These are phyloP conservation scores for Cataglyphis hispanica DNA, from an alignment of 1,140 invertebrate species.

Conservation along the genomic window DNA sequence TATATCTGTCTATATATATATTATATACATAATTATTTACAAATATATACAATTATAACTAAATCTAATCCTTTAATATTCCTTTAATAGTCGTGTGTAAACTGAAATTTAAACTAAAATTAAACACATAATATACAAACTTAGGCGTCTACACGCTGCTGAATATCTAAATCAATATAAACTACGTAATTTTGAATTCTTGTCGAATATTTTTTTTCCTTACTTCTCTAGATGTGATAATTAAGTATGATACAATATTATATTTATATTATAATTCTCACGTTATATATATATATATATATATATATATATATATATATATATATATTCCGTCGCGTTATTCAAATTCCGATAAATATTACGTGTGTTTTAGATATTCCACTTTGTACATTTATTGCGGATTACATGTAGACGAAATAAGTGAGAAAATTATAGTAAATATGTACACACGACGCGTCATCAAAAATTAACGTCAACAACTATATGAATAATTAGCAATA, in stretches of 20 bases:
- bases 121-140: neutral
- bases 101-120: neutral
- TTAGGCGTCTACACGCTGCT: neutral
- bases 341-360: neutral
- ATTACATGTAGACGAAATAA: neutral
- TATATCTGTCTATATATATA: no score
- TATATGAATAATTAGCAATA: neutral
- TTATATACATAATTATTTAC: slow-evolving; percentile 11
- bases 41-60: neutral
- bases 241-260: neutral
- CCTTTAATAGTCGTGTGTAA: neutral
- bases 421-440: no score
- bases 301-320: no score
- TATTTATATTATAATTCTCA: neutral
- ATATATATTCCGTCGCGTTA: neutral
- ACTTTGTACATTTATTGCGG: neutral
- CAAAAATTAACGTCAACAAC: neutral
- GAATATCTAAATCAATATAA: slow-evolving; percentile 5
- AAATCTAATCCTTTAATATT: neutral
- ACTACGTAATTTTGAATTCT: neutral
- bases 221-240: no score
- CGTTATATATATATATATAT: no score
- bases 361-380: neutral
- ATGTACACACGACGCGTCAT: neutral
- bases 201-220: neutral